phyloP scores from a whole-genome alignment of 2,113 vertebrate genomes.

The rabbit (Oryctolagus cuniculus) region mOryCun1.1 NC_091447.1:44218501-44219000 shows the following conservation, averaged over 20 bases:
- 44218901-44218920: constrained; percentile 6
- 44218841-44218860: neutral
- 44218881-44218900: neutral
- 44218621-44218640: neutral
- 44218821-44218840: neutral
- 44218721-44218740: neutral
- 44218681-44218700: too few relatives aligned
- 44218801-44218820: constrained; percentile 16
- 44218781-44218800: neutral
- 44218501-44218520: neutral
- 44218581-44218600: neutral
- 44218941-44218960: constrained; percentile 5
- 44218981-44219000: constrained; percentile 51
- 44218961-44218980: constrained; percentile 28
- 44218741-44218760: neutral
- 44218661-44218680: neutral
- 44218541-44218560: neutral
- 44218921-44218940: neutral
- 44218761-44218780: neutral
- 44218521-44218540: too few relatives aligned
- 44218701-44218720: too few relatives aligned
- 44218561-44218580: neutral
- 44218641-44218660: neutral
- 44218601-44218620: neutral
- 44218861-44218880: neutral